phyloP scores from a whole-genome alignment of 2,113 vertebrate species.

The Petaurus breviceps region DNA sequence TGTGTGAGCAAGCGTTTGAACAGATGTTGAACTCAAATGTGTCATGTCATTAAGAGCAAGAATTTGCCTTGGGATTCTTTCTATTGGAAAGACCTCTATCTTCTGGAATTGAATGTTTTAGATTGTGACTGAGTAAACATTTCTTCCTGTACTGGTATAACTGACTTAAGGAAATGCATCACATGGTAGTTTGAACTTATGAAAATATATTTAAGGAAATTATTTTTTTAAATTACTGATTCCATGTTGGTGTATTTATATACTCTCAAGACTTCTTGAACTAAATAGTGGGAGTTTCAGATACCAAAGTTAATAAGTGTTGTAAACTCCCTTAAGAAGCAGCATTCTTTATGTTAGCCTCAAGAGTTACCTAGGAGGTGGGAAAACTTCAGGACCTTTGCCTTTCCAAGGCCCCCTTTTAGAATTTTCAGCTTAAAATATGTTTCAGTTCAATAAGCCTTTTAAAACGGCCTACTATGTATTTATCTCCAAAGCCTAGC shows the following conservation, averaged over 20 bases:
- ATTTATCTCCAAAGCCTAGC: not conserved
- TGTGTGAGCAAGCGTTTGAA: not conserved
- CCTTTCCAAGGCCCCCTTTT: not conserved
- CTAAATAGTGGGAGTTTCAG: not conserved
- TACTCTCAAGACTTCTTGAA: not conserved
- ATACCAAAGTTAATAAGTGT: not conserved
- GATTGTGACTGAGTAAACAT: conserved; percentile 2
- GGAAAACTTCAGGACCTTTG: not conserved
- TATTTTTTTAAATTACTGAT: conserved; percentile 17
- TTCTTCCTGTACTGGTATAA: conserved; percentile 31
- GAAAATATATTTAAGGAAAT: not conserved
- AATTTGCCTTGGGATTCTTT: not conserved
- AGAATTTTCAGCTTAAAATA: not conserved
- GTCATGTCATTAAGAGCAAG: not conserved
- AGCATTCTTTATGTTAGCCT: not conserved
- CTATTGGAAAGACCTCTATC: conserved; percentile 42
- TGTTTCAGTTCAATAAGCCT: not conserved
- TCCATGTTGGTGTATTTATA: not conserved
- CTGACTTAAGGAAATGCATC: conserved; percentile 11
- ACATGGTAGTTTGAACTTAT: not conserved
- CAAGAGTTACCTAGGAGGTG: not conserved
- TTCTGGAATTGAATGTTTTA: conserved; percentile 34
- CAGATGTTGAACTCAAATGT: not conserved
- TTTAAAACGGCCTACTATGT: not conserved
- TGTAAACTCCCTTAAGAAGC: not conserved